These are phyloP conservation scores for Procavia capensis DNA, from an alignment of 2,113 vertebrate genomes.

Conservation along the genomic window DNA sequence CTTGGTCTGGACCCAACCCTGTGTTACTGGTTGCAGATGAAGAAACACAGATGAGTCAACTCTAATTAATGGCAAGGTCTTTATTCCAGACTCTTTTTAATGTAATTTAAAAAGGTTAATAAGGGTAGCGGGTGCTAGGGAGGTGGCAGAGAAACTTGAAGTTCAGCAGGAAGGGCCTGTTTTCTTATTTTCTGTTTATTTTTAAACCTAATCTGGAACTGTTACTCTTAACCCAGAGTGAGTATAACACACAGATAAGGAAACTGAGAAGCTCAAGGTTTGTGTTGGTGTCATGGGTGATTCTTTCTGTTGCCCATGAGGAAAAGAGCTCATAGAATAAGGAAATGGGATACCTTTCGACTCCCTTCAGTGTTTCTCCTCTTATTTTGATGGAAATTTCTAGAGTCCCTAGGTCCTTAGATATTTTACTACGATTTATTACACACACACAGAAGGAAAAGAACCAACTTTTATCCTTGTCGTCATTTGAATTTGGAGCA, in stretches of 20 bases:
- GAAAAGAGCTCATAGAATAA: background rate
- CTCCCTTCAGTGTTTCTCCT: background rate
- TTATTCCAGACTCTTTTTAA: slow-evolving; percentile 42
- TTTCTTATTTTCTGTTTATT: slow-evolving; percentile 39
- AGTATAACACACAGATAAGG: background rate
- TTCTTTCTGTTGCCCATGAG: background rate
- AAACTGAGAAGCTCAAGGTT: background rate
- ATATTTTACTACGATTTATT: background rate
- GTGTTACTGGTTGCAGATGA: background rate
- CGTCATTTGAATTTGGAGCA: background rate
- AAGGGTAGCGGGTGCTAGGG: background rate
- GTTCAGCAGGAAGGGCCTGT: slow-evolving; percentile 1
- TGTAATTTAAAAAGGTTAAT: slow-evolving; percentile 44
- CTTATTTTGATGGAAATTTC: background rate
- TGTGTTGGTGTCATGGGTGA: background rate
- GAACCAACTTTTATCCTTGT: fast-evolving
- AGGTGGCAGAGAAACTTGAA: background rate
- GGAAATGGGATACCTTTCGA: background rate
- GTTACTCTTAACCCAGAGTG: background rate
- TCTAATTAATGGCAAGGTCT: slow-evolving; percentile 65
- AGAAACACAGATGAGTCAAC: slow-evolving; percentile 35
- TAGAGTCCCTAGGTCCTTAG: background rate
- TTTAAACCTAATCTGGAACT: slow-evolving; percentile 43
- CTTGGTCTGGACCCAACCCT: background rate
- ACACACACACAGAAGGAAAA: background rate